phyloP scores from a whole-genome alignment of 2,888 invertebrate species.

The Fissipunctia ypsillon region DNA sequence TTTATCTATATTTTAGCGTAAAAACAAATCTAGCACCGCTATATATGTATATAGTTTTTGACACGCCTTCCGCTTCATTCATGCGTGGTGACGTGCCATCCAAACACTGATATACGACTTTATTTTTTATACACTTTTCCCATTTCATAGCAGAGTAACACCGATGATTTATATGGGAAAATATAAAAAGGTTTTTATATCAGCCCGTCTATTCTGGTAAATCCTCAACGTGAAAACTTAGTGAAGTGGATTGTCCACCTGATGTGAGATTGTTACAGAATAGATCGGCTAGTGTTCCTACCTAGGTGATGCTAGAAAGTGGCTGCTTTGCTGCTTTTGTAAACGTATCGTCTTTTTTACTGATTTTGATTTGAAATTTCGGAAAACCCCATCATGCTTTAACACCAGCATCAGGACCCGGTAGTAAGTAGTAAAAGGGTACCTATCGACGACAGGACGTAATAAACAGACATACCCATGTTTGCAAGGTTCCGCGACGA shows the following conservation, averaged over 20 bases:
- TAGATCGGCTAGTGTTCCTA: neutral
- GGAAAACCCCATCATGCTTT: neutral
- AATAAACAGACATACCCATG: neutral
- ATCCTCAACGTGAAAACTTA: too few relatives aligned
- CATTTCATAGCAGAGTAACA: conserved; percentile 33
- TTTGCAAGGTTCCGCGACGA: neutral
- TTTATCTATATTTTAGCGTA: conserved; percentile 31
- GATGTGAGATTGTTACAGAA: too few relatives aligned
- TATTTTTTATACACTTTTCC: conserved; percentile 57
- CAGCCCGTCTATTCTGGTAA: neutral
- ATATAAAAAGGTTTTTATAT: conserved; percentile 1
- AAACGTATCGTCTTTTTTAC: neutral
- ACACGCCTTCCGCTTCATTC: conserved; percentile 55
- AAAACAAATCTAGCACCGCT: neutral
- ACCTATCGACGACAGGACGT: neutral
- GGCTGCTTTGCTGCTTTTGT: neutral
- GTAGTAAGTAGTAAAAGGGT: neutral
- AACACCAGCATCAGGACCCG: too few relatives aligned
- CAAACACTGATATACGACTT: conserved; percentile 59
- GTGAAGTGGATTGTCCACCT: too few relatives aligned
- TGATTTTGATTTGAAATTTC: neutral
- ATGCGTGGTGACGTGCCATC: conserved; percentile 56
- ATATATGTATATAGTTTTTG: conserved; percentile 49
- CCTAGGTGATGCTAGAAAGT: neutral
- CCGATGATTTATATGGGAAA: conserved; percentile 24